phyloP scores from a whole-genome alignment of 2,888 invertebrate species.

The Drosophila suboccidentalis region DNA sequence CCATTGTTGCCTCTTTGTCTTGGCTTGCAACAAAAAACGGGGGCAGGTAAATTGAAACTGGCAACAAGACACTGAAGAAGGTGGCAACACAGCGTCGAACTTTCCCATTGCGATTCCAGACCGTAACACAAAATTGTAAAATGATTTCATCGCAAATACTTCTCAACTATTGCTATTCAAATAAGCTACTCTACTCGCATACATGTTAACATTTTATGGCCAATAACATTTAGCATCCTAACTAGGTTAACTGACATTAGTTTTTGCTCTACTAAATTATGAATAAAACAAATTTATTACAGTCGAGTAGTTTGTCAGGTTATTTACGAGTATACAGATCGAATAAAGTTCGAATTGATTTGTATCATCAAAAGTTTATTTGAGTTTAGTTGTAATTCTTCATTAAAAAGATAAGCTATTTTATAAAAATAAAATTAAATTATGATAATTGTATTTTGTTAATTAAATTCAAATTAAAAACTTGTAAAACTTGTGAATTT shows the following conservation, averaged over 20 bases:
- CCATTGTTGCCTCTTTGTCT: constrained; percentile 1
- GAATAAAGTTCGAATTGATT: too few relatives aligned
- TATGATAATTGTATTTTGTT: too few relatives aligned
- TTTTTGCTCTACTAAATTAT: background rate
- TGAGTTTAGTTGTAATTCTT: too few relatives aligned
- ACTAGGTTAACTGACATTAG: background rate
- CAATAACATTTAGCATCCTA: constrained; percentile 5
- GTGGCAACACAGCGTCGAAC: constrained; percentile 48
- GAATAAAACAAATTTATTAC: background rate
- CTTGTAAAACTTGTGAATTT: too few relatives aligned
- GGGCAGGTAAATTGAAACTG: constrained; percentile 62
- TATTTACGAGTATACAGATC: background rate
- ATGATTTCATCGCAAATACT: constrained; percentile 47
- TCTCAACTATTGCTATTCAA: constrained; percentile 11
- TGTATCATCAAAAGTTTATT: too few relatives aligned
- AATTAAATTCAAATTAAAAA: too few relatives aligned
- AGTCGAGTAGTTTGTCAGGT: background rate
- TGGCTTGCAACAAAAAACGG: too few relatives aligned
- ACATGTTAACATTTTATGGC: constrained; percentile 25
- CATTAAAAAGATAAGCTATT: too few relatives aligned
- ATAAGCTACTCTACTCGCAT: constrained; percentile 3
- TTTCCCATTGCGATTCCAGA: constrained; percentile 63
- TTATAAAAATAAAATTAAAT: background rate
- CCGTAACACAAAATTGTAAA: constrained; percentile 29
- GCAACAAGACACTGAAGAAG: constrained; percentile 60